Evolutionary conservation across 2,888 invertebrate species (phyloP).

Genomic region (Conomelus anceps): DNA sequence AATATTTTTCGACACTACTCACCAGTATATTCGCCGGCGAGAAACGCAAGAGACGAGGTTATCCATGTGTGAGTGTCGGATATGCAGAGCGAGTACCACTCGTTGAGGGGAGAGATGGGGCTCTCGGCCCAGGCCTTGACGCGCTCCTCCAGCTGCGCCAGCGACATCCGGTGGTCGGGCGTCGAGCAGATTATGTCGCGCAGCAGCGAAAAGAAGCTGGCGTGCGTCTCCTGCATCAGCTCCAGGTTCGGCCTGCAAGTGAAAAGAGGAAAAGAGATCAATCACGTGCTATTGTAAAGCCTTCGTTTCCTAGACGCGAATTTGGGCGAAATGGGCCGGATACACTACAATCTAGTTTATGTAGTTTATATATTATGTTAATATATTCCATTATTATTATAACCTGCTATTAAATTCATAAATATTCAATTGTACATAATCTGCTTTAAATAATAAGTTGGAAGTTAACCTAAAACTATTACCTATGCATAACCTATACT

Average conservation of each 20-base stretch:
- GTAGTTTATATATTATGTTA: no score
- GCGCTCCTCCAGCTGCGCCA: slow-evolving; percentile 64
- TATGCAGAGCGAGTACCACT: slow-evolving; percentile 61
- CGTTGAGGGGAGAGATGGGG: slow-evolving; percentile 73
- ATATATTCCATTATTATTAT: no score
- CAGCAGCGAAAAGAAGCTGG: slow-evolving; percentile 79
- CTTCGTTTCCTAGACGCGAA: no score
- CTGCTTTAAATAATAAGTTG: no score
- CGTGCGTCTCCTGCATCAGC: slow-evolving; percentile 72
- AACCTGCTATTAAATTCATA: no score
- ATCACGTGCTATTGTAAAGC: no score
- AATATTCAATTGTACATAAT: no score
- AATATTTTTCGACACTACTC: neutral
- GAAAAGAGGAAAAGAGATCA: neutral
- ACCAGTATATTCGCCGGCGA: slow-evolving; percentile 73
- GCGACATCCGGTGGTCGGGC: slow-evolving; percentile 74
- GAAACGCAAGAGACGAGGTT: slow-evolving; percentile 72
- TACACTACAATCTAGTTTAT: no score
- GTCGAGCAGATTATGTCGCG: slow-evolving; percentile 82
- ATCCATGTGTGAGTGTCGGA: slow-evolving; percentile 65
- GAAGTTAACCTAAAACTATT: no score
- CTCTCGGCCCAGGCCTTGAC: slow-evolving; percentile 68
- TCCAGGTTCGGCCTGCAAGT: slow-evolving; percentile 43
- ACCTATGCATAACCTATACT: no score
- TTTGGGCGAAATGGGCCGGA: no score